A percentile compares a stretch with the other conserved stretches of the same genome.
These are phyloP conservation scores for Bombus ignitus DNA, from an alignment of 1,140 invertebrate genomes.

Conservation along the genomic window DNA sequence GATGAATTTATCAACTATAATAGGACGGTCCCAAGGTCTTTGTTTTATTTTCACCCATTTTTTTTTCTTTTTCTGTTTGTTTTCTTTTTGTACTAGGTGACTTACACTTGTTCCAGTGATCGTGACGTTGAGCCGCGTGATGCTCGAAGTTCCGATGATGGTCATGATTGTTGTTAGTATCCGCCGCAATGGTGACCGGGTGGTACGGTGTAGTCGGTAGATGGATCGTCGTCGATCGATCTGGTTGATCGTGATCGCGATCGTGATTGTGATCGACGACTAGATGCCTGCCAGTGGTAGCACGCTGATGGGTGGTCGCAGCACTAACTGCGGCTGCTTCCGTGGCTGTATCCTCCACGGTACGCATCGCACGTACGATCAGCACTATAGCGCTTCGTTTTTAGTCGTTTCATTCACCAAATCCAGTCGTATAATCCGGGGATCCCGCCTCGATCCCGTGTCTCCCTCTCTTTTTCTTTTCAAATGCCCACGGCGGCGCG, in stretches of 20 bases:
- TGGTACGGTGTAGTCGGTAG: constrained; percentile 65
- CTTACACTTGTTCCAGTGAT: constrained; percentile 81
- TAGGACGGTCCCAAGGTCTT: constrained; percentile 38
- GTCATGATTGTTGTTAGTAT: constrained; percentile 81
- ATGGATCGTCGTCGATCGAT: constrained; percentile 58
- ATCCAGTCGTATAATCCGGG: constrained; percentile 13
- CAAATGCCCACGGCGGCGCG: not conserved
- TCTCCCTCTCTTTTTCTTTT: not conserved
- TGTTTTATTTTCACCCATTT: not conserved
- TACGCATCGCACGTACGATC: constrained; percentile 76
- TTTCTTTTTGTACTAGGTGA: constrained; percentile 44
- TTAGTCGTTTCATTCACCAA: constrained; percentile 55
- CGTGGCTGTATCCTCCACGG: constrained; percentile 77
- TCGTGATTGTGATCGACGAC: constrained; percentile 61
- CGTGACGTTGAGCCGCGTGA: constrained; percentile 72
- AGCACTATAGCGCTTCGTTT: constrained; percentile 58
- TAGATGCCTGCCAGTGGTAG: constrained; percentile 59
- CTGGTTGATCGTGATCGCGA: constrained; percentile 55
- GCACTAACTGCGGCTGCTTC: constrained; percentile 73
- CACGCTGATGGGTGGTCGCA: constrained; percentile 65
- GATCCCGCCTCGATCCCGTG: constrained; percentile 8
- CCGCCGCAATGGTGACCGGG: constrained; percentile 70
- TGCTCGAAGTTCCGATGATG: constrained; percentile 79
- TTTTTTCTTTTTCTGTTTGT: constrained; percentile 4
- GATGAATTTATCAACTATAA: not conserved